Percentiles rank a stretch among this genome's conserved stretches.
Evolutionary conservation across 2,113 vertebrate genomes (phyloP).

Genomic region (Cynopterus brachyotis): DNA sequence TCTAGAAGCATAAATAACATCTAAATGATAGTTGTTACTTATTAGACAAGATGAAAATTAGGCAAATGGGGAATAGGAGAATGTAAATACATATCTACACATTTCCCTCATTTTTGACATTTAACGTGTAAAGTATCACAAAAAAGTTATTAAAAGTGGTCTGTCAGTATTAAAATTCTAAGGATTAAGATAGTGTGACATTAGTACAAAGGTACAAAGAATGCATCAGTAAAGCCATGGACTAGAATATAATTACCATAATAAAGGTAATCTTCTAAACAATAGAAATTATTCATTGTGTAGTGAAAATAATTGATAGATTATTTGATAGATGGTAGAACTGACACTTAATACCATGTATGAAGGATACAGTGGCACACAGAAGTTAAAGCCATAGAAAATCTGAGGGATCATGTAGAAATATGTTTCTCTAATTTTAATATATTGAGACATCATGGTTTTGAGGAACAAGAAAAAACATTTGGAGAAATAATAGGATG

Average conservation of each 20-base stretch:
- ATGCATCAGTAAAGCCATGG: neutral
- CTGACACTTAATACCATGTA: too few species aligned
- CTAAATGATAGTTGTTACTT: neutral
- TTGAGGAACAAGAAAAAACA: neutral
- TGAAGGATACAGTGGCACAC: too few species aligned
- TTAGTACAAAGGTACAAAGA: neutral
- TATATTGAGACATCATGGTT: neutral
- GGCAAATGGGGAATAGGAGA: neutral
- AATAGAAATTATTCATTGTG: neutral
- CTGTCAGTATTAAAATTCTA: neutral
- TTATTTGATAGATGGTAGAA: too few species aligned
- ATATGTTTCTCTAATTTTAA: neutral
- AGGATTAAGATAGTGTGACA: neutral
- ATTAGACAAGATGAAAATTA: neutral
- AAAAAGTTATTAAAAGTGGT: neutral
- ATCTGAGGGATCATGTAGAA: neutral
- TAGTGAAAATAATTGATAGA: too few species aligned
- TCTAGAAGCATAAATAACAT: neutral
- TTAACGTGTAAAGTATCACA: neutral
- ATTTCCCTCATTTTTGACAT: neutral
- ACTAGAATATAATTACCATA: neutral
- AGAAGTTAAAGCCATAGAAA: neutral
- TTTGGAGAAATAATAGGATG: neutral
- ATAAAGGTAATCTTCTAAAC: neutral
- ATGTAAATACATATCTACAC: neutral